These are phyloP conservation scores for Cheirogaleus major DNA, from an alignment of 2,797 vertebrate genomes.

Conservation along the genomic window DNA sequence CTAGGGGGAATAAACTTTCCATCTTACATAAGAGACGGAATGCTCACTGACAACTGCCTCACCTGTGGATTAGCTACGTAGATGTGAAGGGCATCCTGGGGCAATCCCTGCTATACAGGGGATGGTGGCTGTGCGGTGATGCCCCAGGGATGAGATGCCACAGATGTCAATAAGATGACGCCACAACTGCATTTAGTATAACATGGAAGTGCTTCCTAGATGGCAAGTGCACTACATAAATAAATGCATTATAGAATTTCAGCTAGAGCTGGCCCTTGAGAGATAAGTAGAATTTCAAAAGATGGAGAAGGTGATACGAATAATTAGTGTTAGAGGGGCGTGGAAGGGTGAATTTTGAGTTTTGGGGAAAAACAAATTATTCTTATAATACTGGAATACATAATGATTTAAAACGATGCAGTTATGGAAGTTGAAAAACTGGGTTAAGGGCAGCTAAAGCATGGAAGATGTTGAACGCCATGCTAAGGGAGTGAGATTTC, in stretches of 20 bases:
- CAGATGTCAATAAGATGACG: not conserved
- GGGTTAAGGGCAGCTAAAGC: not conserved
- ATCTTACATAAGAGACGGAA: not conserved
- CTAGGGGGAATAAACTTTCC: not conserved
- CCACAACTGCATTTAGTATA: not conserved
- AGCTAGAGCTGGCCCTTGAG: not conserved
- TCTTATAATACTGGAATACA: not conserved
- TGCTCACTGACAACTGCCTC: not conserved
- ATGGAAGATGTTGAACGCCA: not conserved
- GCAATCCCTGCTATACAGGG: not conserved
- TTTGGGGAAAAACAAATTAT: not conserved
- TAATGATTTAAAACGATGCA: not conserved
- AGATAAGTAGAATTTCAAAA: slow-evolving; percentile 35
- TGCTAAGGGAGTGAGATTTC: not conserved
- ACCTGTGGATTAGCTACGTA: not conserved
- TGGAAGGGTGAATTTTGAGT: slow-evolving; percentile 5
- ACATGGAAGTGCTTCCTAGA: not conserved
- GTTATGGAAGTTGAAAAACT: not conserved
- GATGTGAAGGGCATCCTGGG: not conserved
- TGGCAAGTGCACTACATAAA: not conserved
- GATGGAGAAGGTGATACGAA: slow-evolving; percentile 16
- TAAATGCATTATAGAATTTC: not conserved
- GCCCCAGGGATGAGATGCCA: not conserved
- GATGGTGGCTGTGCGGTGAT: not conserved
- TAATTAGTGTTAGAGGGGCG: not conserved